These are phyloP conservation scores for Aplochiton taeniatus DNA, from an alignment of 2,797 vertebrate species.

Conservation along the genomic window DNA sequence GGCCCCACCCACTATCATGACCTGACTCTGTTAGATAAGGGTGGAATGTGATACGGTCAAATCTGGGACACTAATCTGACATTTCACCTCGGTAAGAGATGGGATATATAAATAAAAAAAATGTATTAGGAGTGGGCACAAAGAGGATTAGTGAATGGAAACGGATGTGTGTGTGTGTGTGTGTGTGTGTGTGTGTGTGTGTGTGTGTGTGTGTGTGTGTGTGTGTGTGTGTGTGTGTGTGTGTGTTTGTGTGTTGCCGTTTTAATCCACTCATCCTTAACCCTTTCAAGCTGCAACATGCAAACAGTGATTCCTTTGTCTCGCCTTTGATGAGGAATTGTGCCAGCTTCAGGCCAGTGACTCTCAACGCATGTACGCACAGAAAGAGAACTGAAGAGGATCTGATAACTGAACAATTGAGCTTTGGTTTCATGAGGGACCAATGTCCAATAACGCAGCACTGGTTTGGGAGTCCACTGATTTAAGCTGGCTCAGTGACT, in stretches of 20 bases:
- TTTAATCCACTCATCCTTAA: constrained; percentile 81
- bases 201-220: no score
- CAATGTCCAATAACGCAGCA: constrained; percentile 50
- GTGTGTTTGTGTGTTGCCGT: no score
- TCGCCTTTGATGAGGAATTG: constrained; percentile 44
- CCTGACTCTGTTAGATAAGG: constrained; percentile 69
- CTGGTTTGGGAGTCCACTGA: constrained; percentile 43
- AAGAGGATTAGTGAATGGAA: constrained; percentile 83
- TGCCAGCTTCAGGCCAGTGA: constrained; percentile 44
- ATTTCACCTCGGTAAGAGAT: constrained; percentile 79
- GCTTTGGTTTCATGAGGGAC: constrained; percentile 69
- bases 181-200: no score
- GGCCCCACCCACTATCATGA: background rate
- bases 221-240: no score
- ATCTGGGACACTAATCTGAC: constrained; percentile 80
- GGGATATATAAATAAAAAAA: constrained; percentile 81
- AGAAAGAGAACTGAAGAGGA: constrained; percentile 27
- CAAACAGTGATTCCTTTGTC: constrained; percentile 67
- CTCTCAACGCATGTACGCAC: background rate
- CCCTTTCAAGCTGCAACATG: constrained; percentile 69
- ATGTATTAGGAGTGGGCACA: constrained; percentile 78
- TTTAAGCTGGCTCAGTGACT: constrained; percentile 60
- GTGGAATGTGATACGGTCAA: constrained; percentile 82
- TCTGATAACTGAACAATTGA: constrained; percentile 44
- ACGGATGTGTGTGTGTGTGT: no score